Conservation (phyloP, 2,888 invertebrate species). For the Nephrotoma appendiculata region DNA sequence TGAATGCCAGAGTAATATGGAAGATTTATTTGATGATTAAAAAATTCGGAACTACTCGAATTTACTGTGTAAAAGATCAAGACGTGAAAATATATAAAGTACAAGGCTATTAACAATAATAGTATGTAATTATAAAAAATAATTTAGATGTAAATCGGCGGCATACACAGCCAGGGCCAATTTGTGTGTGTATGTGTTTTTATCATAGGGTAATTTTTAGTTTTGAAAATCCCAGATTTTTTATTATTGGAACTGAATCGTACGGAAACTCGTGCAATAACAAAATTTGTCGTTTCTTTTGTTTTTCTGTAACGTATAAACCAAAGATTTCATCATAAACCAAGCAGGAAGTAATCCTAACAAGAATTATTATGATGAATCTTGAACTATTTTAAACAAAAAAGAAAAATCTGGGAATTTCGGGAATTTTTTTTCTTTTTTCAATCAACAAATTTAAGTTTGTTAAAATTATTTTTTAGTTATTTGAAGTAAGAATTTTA, state of each 20-base stretch:
- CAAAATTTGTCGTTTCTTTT: neutral
- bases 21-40: constrained; percentile 13
- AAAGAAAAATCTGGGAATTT: neutral
- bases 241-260: neutral
- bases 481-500: neutral
- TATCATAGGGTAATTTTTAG: neutral
- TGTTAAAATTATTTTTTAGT: neutral
- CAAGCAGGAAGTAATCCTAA: neutral
- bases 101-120: neutral
- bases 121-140: neutral
- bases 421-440: neutral
- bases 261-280: neutral
- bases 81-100: neutral
- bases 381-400: neutral
- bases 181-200: neutral
- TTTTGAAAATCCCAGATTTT: neutral
- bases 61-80: neutral
- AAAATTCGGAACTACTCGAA: neutral
- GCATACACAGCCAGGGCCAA: neutral
- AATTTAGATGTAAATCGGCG: neutral
- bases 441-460: neutral
- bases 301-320: neutral
- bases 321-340: neutral
- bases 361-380: neutral
- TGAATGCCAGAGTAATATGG: constrained; percentile 25